These are phyloP conservation scores for Charanyca ferruginea DNA, from an alignment of 2,888 invertebrate genomes.

Conservation along the genomic window DNA sequence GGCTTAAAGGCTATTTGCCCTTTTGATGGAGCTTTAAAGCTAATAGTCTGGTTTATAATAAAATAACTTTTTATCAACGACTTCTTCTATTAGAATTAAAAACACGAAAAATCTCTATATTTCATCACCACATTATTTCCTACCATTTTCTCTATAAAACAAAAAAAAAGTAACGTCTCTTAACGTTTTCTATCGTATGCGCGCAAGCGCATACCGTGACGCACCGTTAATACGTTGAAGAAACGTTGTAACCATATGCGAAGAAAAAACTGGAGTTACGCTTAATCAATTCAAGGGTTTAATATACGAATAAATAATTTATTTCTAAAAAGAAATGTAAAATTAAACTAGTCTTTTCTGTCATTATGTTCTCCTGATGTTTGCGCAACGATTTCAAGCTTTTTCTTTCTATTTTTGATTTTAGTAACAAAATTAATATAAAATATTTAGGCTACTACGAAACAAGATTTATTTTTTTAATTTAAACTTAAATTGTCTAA, in stretches of 20 bases:
- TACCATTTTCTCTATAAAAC: constrained; percentile 7
- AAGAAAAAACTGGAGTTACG: constrained; percentile 38
- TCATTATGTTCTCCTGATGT: no score
- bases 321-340: background rate
- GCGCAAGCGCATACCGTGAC: constrained; percentile 45
- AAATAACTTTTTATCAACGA: no score
- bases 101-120: background rate
- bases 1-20: no score
- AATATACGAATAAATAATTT: constrained; percentile 15
- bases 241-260: constrained; percentile 53
- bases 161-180: constrained; percentile 28
- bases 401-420: no score
- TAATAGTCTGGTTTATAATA: no score
- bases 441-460: no score
- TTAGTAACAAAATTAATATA: no score
- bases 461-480: no score
- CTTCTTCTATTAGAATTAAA: background rate
- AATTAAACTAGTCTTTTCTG: no score
- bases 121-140: background rate
- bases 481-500: no score
- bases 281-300: constrained; percentile 31
- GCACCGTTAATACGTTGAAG: constrained; percentile 51
- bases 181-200: constrained; percentile 32
- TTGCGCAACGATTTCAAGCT: no score
- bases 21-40: no score